Evolutionary conservation across 2,797 vertebrate species (phyloP).

Genomic region (Myotis daubentonii): DNA sequence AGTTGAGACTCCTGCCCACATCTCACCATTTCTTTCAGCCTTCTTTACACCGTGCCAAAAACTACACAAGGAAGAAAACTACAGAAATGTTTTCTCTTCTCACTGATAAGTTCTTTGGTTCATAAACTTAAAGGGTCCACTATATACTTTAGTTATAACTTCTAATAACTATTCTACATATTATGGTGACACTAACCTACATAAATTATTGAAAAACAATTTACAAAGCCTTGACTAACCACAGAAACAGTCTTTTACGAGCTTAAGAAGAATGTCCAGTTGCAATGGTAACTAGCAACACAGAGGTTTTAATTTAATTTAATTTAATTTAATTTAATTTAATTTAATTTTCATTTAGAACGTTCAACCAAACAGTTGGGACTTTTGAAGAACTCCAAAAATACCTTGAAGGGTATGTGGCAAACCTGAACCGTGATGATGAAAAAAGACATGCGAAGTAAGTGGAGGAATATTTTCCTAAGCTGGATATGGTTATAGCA

Average conservation of each 20-base stretch:
- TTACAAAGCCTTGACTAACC: not conserved
- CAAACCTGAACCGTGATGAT: constrained; percentile 91
- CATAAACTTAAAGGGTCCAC: not conserved
- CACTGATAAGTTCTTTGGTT: not conserved
- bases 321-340: constrained; percentile 13
- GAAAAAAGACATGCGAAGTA: constrained; percentile 93
- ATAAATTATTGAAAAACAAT: constrained; percentile 10
- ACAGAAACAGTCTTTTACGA: not conserved
- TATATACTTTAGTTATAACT: not conserved
- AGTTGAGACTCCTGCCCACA: not conserved
- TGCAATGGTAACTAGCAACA: not conserved
- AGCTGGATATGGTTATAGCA: not conserved
- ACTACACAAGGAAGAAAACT: not conserved
- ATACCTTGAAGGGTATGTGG: constrained; percentile 94
- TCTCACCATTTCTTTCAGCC: not conserved
- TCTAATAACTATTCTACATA: not conserved
- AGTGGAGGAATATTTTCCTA: constrained; percentile 67
- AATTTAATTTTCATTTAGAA: constrained; percentile 84
- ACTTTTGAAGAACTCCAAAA: constrained; percentile 95
- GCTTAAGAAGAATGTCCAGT: not conserved
- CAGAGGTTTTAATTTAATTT: not conserved
- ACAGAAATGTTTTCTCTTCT: not conserved
- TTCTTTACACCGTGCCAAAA: not conserved
- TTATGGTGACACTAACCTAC: not conserved
- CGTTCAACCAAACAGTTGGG: constrained; percentile 95